Percentiles rank a stretch among this genome's conserved stretches.
These are phyloP conservation scores for Phytoseiulus persimilis DNA, from an alignment of 2,888 invertebrate species.

Conservation along the genomic window DNA sequence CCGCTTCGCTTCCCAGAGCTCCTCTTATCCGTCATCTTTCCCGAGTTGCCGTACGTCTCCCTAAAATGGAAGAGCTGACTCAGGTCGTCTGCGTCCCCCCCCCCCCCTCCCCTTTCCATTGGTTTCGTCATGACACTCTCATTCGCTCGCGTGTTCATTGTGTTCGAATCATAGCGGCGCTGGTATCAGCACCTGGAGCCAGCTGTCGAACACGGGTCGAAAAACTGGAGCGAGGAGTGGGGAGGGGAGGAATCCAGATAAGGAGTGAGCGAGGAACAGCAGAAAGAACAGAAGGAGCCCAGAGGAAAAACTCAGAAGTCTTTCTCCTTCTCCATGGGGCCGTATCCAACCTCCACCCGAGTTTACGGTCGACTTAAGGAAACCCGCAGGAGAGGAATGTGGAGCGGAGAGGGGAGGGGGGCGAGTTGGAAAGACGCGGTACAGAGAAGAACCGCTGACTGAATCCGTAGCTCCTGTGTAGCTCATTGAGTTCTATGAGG, in stretches of 20 bases:
- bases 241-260: neutral
- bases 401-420: neutral
- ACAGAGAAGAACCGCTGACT: neutral
- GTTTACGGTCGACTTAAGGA: neutral
- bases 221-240: neutral
- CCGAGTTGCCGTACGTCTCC: neutral
- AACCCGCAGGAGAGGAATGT: neutral
- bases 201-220: slow-evolving; percentile 5
- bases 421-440: neutral
- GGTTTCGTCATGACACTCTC: neutral
- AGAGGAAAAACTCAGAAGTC: neutral
- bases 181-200: neutral
- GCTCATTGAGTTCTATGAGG: neutral
- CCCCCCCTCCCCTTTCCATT: no score
- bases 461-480: neutral
- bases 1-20: no score
- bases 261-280: neutral
- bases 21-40: neutral
- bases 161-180: neutral
- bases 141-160: neutral
- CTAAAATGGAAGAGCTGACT: neutral
- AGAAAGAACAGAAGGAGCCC: neutral
- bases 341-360: neutral
- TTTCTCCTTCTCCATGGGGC: neutral
- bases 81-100: neutral